Base-by-base conservation (phyloP, 2,888 invertebrate genomes). In the Drosophila maculinotata region DNA sequence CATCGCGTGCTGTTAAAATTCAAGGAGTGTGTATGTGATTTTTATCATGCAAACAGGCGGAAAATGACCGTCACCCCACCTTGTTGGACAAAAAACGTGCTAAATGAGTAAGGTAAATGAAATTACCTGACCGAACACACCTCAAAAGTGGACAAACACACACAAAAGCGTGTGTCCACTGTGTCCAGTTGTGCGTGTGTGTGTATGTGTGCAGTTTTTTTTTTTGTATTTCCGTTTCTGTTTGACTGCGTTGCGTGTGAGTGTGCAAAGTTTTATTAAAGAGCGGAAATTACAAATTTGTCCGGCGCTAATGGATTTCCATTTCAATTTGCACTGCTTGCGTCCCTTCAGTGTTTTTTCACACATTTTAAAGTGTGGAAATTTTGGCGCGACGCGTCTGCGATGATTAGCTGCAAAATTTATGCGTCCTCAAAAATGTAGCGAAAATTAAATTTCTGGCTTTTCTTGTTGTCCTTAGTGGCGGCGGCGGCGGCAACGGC, bases 1-100 rank as follows among this genome's bases (percentile, higher is more conserved):
- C 89, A 89, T 90, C 89, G 91, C 90, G 90, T 90, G 90, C 87
- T 78, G 80, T 64, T 76, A 67, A 89, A 90, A 89, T 81, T 90
- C 53, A 89, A 89, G 91, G 91, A 90, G 91, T 91, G 91, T 91
- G 91, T 88, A 90, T 90, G 89, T 91, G 91, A 91, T 91, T 91
- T 91, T 90, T 90, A 90, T 90, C 90, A 90, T 91, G 88, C 79
- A 81, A 85, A 86, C 82, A 77, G 80, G 74, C 83, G 86, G 79
- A 71, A 78, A 81, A 77, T 66, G 80, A 76, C 69, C 78, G 57
- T 48, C 58, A 20, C 17, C n/a, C 39, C 12, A n/a, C 14, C 14
- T 9, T 25, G 52, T 23, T 17, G 38, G 20, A 33, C 45, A 41
- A 71, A 77, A 69, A 82, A 78, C 48, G 88, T 80, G 89, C 79